Evolutionary conservation across 2,888 invertebrate genomes (phyloP).

Genomic region (Lampropteryx suffumata): DNA sequence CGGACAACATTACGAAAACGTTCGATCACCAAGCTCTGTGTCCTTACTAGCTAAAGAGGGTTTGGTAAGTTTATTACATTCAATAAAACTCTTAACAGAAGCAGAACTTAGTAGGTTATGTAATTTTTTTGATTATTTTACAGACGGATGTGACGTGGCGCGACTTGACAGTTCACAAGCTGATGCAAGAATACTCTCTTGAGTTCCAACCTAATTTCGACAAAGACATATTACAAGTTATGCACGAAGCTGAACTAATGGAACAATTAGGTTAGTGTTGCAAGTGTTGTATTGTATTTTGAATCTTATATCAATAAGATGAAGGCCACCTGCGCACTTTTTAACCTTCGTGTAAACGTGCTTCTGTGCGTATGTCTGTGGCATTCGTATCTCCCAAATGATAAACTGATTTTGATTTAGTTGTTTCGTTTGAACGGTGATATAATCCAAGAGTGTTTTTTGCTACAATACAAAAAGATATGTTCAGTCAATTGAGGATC

Average conservation of each 20-base stretch:
- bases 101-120: constrained; percentile 76
- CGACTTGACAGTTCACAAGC: constrained; percentile 86
- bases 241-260: constrained; percentile 89
- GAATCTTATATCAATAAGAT: no score
- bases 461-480: no score
- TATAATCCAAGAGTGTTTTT: no score
- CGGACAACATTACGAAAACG: constrained; percentile 76
- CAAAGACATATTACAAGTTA: constrained; percentile 84
- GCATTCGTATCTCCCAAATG: no score
- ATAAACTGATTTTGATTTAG: no score
- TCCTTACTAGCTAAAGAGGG: constrained; percentile 75
- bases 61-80: constrained; percentile 60
- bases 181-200: constrained; percentile 86
- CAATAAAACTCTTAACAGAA: no score
- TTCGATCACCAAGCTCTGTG: constrained; percentile 70
- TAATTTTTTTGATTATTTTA: constrained; percentile 38
- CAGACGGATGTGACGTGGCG: constrained; percentile 85
- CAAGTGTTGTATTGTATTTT: no score
- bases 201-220: constrained; percentile 87
- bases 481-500: no score
- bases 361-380: no score
- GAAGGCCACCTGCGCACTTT: no score
- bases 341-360: no score
- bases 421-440: no score
- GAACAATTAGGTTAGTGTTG: constrained; percentile 85